Evolutionary conservation across 1,140 invertebrate genomes (phyloP), one percentile per base, ranked within the genome.

Genomic region (Nixonia krombeini): DNA sequence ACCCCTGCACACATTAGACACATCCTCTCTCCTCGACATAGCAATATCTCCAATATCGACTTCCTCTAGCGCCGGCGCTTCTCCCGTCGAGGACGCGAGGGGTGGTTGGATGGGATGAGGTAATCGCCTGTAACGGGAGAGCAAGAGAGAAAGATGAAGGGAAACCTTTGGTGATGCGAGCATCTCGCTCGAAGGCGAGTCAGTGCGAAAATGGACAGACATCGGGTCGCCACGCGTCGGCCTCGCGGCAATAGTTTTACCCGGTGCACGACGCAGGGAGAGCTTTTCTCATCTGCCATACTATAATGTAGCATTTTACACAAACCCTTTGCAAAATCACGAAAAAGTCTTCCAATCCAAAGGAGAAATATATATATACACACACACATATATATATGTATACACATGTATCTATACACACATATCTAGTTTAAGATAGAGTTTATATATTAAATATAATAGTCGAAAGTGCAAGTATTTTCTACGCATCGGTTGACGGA

Each of bases 171-270:
- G 10, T 8, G 17, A 25, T 37, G 9, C 21, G 13, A 51, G 17
- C 37, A 35, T 66, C 58, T 57, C 25, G 21, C 37, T 42, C 12
- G 28, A 21, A 6, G 17, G 7, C 46, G 41, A 65, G 44, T 76
- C 76, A 81, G 79, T 80, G 71, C 65, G 66, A 81, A 75, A 75
- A 82, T 81, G 80, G 78, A 77, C 73, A 76, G 78, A 76, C 70
- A 71, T 73, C 68, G 73, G 66, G 66, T 70, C 66, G 75, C 64
- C 67, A 57, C 71, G 78, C 70, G 76, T 76, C 75, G 73, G 58
- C 66, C 59, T 58, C 64, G 58, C 51, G 69, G 17, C 56, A 35
- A 40, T 8, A 13, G 25, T 62, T 62, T 49, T 51, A 52, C 56
- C 61, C 56, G 62, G 50, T 64, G 55, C 42, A 64, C 21, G 29